Conservation (phyloP, 2,888 invertebrate genomes). For the Diabrotica balteata region DNA sequence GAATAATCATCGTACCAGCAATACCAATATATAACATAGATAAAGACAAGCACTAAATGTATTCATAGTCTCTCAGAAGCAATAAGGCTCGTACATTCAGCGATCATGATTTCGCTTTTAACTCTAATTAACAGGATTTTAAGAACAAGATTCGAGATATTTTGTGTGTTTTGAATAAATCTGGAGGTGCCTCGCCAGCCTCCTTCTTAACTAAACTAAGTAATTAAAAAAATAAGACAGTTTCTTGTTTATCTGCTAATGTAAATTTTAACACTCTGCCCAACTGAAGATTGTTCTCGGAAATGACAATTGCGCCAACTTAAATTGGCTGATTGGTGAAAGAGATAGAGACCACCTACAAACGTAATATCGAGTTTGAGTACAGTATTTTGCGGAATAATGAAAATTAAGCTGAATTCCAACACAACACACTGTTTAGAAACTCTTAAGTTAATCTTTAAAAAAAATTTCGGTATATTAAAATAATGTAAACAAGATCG, state of each 20-base stretch:
- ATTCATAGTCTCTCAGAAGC: slow-evolving; percentile 54
- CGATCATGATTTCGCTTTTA: slow-evolving; percentile 51
- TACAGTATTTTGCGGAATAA: neutral
- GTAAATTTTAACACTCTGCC: slow-evolving; percentile 40
- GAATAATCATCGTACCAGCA: slow-evolving; percentile 9
- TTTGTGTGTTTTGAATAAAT: slow-evolving; percentile 40
- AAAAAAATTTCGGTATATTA: too few species aligned
- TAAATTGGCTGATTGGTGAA: slow-evolving; percentile 35
- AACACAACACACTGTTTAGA: too few species aligned
- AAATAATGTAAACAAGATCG: too few species aligned
- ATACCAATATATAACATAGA: slow-evolving; percentile 29
- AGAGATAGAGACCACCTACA: slow-evolving; percentile 36
- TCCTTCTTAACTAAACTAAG: slow-evolving; percentile 19
- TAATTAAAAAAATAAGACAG: slow-evolving; percentile 41
- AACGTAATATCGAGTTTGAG: neutral
- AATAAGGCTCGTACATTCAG: slow-evolving; percentile 49
- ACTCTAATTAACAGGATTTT: slow-evolving; percentile 49
- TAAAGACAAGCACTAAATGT: slow-evolving; percentile 45
- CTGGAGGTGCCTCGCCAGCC: slow-evolving; percentile 23
- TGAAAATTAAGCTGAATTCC: too few species aligned
- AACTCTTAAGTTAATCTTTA: too few species aligned
- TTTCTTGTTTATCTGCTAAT: slow-evolving; percentile 38
- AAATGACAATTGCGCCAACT: slow-evolving; percentile 41
- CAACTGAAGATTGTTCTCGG: slow-evolving; percentile 35
- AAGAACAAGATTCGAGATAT: slow-evolving; percentile 41